Conservation (phyloP, 2,113 vertebrate genomes). For the Sphaerodactylus townsendi region DNA sequence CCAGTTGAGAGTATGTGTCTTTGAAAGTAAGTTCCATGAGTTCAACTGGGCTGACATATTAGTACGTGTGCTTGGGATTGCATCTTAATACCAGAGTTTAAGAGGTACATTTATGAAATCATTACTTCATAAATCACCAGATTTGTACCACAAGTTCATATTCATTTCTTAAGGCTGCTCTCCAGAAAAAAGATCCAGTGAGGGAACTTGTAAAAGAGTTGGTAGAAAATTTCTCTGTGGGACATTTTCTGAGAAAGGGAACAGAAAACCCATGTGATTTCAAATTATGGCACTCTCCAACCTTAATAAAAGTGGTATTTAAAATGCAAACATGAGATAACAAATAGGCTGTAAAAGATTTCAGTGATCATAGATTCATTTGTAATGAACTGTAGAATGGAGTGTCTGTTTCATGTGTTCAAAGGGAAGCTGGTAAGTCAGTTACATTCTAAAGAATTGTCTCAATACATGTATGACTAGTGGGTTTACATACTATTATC, state of each 20-base stretch:
- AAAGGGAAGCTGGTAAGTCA: constrained; percentile 23
- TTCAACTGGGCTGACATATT: not conserved
- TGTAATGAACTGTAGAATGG: constrained; percentile 30
- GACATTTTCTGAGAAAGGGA: not conserved
- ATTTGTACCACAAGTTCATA: not conserved
- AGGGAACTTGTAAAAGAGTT: not conserved
- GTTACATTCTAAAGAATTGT: constrained; percentile 49
- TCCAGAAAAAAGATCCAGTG: not conserved
- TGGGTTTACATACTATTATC: constrained; percentile 62
- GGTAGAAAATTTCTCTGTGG: not conserved
- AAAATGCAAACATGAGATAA: not conserved
- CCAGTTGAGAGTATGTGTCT: not conserved
- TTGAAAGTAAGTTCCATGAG: not conserved
- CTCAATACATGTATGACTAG: constrained; percentile 24
- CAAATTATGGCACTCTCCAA: not conserved
- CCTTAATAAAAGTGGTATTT: not conserved
- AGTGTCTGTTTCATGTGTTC: constrained; percentile 21
- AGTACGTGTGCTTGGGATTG: not conserved
- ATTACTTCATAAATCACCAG: constrained; percentile 8
- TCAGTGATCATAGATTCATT: constrained; percentile 32
- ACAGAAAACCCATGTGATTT: not conserved
- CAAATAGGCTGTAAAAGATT: constrained; percentile 6
- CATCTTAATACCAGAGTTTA: not conserved
- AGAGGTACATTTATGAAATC: not conserved
- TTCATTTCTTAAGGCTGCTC: not conserved